Evolutionary conservation across 2,113 vertebrate species (phyloP), one percentile per base, ranked within the genome.

Genomic region (Chionis minor): DNA sequence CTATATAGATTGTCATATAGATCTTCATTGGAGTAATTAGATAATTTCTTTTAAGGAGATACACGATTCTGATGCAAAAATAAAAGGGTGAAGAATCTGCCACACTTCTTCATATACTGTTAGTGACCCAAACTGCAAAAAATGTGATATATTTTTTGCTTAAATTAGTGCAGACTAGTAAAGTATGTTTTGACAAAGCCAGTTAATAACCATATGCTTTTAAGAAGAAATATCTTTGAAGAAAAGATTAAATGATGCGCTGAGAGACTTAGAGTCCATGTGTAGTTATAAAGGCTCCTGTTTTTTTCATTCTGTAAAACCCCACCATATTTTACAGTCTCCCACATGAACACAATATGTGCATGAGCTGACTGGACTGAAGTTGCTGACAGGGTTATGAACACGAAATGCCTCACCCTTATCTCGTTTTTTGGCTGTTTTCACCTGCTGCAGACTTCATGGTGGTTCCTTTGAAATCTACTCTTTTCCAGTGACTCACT

Each of bases 401-500:
- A 51, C 56, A 81, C 2, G 3, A 91, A 91, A 89, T 84, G 56
- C 33, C 49, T 94, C 92, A 86, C 19, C 56, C 54, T 91, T 86
- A 88, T 86, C 90, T 90, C 61, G 54, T 45, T 74, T 88, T 80
- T 52, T 86, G 65, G 47, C 88, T 92, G 65, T 54, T 93, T 95
- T 94, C 88, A 92, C 40, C 38, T 92, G 72, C 83, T 96, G 44
- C 73, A 82, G 72, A 85, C 81, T 92, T 91, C 70, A 44, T 24
- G 70, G 58, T 89, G 69, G 62, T 89, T 97, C 91, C 66, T 92
- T 95, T 96, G 92, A 95, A 95, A 97, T 44, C 62, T 74, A 10
- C 45, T 38, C 35, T 72, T 26, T 87, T 82, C 66, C 63, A 80
- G 51, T 94, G 96, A 96, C 77, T 96, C 83, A 94, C 59, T 73